Evolutionary conservation across 2,888 invertebrate genomes (phyloP).

Genomic region (Arge pagana): DNA sequence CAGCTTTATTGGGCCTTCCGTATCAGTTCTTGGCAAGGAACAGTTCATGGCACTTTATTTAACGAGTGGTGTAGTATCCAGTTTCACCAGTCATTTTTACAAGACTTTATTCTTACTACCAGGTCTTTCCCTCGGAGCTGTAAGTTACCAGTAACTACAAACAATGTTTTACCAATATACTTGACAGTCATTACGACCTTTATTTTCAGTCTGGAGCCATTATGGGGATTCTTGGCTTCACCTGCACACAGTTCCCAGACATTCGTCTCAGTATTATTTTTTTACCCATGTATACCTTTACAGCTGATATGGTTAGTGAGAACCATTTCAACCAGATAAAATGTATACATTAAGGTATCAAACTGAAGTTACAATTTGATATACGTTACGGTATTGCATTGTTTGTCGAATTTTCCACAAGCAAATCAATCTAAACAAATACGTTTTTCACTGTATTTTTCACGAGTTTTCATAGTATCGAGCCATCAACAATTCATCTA

Average conservation of each 20-base stretch:
- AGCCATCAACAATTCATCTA: too few species aligned
- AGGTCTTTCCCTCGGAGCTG: conserved; percentile 89
- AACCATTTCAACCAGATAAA: conserved; percentile 11
- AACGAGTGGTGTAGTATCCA: conserved; percentile 85
- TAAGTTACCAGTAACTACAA: conserved; percentile 61
- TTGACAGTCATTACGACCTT: too few species aligned
- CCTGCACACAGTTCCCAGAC: conserved; percentile 88
- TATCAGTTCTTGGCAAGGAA: conserved; percentile 81
- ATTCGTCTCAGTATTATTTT: conserved; percentile 87
- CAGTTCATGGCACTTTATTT: conserved; percentile 91
- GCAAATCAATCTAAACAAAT: too few species aligned
- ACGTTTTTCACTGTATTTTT: too few species aligned
- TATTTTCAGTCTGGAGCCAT: conserved; percentile 89
- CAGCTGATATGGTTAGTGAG: conserved; percentile 76
- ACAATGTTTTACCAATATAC: background rate
- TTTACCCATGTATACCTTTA: conserved; percentile 86
- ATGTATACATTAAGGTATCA: too few species aligned
- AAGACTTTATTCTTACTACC: conserved; percentile 73
- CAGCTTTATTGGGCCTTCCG: conserved; percentile 75
- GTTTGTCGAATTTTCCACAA: too few species aligned
- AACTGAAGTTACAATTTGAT: too few species aligned
- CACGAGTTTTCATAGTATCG: too few species aligned
- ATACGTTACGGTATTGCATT: too few species aligned
- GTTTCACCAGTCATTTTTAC: conserved; percentile 80
- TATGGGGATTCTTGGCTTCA: conserved; percentile 85